Evolutionary conservation across 1,140 invertebrate genomes (phyloP).

Genomic region (Drosophila repleta): DNA sequence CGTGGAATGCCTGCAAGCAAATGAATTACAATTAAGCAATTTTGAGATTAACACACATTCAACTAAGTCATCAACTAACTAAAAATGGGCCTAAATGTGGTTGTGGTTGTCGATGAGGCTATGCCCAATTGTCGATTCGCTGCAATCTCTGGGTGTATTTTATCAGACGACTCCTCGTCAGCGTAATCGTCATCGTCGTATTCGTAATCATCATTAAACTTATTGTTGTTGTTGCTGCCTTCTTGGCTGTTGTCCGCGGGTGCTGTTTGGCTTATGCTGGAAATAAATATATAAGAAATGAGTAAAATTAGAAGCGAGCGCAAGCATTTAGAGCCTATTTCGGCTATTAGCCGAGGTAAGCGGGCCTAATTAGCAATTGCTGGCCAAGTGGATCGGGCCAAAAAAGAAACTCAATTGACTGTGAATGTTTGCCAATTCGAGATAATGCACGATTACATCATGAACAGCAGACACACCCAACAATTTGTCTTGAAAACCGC

Average conservation of each 20-base stretch:
- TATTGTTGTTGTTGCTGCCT: constrained; percentile 40
- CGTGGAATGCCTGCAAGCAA: constrained; percentile 61
- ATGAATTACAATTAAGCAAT: background rate
- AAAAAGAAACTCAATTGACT: constrained; percentile 41
- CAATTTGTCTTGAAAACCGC: constrained; percentile 72
- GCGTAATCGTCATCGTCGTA: constrained; percentile 64
- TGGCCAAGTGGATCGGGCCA: constrained; percentile 45
- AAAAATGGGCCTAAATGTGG: constrained; percentile 72
- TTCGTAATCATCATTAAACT: constrained; percentile 34
- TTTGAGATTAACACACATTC: background rate
- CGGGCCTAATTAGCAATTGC: constrained; percentile 31
- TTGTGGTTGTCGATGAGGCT: constrained; percentile 57
- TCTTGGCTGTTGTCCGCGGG: constrained; percentile 48
- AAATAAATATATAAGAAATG: constrained; percentile 5
- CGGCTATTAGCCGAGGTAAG: constrained; percentile 36
- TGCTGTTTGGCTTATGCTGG: constrained; percentile 69
- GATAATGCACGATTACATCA: constrained; percentile 55
- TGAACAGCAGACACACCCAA: constrained; percentile 55
- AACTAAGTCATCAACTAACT: constrained; percentile 39
- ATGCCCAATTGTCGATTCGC: constrained; percentile 56
- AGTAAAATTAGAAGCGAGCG: constrained; percentile 14
- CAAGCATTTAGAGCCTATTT: constrained; percentile 11
- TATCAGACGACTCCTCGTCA: constrained; percentile 22
- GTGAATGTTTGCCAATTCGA: constrained; percentile 39
- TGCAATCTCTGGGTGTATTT: constrained; percentile 45